Evolutionary conservation across 2,113 vertebrate genomes (phyloP).

Genomic region (Pipa parva): DNA sequence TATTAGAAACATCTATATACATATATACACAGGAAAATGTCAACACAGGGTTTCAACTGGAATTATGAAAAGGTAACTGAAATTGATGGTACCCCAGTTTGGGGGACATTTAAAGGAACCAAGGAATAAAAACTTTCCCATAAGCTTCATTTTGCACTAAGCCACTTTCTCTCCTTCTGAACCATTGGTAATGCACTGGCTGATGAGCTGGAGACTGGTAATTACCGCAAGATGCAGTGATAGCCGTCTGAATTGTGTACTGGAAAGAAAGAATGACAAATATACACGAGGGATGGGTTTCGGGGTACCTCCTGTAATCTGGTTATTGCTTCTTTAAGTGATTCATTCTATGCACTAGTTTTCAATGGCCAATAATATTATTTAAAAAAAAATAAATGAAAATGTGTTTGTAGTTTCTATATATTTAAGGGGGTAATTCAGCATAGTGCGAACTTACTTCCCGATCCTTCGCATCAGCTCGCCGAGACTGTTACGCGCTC

Average conservation of each 20-base stretch:
- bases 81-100: too few species aligned
- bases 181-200: background rate
- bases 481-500: too few species aligned
- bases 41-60: background rate
- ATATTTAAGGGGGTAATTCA: too few species aligned
- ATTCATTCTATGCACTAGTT: too few species aligned
- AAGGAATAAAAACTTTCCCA: too few species aligned
- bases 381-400: too few species aligned
- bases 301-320: slow-evolving; percentile 1
- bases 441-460: too few species aligned
- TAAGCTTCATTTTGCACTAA: background rate
- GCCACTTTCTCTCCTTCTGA: background rate
- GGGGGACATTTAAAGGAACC: too few species aligned
- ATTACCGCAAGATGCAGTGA: slow-evolving; percentile 50
- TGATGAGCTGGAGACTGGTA: background rate
- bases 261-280: slow-evolving; percentile 27
- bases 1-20: slow-evolving; percentile 19
- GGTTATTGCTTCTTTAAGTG: background rate
- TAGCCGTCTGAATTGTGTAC: slow-evolving; percentile 47
- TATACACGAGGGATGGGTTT: background rate
- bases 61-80: too few species aligned
- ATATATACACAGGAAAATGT: background rate
- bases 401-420: too few species aligned
- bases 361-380: too few species aligned
- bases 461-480: too few species aligned